Evolutionary conservation across 2,888 invertebrate genomes (phyloP), one percentile per base, ranked within the genome.

Genomic region (Cloeon dipterum): DNA sequence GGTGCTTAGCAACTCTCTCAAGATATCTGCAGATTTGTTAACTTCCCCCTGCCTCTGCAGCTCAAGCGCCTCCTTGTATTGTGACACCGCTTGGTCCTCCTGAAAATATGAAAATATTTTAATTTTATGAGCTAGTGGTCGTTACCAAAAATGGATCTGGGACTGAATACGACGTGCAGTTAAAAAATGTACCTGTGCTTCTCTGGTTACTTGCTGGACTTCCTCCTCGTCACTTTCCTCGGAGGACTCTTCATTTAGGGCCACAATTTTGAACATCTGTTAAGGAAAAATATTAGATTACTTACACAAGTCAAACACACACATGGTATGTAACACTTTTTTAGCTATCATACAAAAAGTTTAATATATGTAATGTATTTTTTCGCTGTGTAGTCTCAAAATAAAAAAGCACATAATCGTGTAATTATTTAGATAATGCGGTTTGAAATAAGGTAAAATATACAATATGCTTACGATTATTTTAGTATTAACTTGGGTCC

Each of bases 41-140:
- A 64, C 54, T 43, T 73, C 65, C 8, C 70, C 69, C 47, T 68
- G 66, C 46, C 69, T 64, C 50, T 77, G 70, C 23, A 75, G 58
- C 36, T 70, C 66, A 34, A 86, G 60, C 7, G 81, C 81, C 55
- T 73, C 71, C 40, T 77, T 73, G 52, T 86, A 88, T 46, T 76
- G 67, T 36, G 74, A 68, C 35, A 79, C 61, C 0, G 79, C 81
- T 44, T 81, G 77, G 53, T 83, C 77, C 59, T 86, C 86, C 66
- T 75, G 50, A n/a, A n/a, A n/a, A n/a, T 1, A 53, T 49, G 39
- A 34, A 44, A 41, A 39, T 36, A 34, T n/a, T n/a, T 36, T 39
- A 32, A 3, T 21, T 5, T 4, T 17, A 26, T 18, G 26, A 4
- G 2, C 18, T 35, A 19, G 7, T 4, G 7, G 10, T 23, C 10